Percentiles rank a stretch among this genome's conserved stretches.
Conservation (phyloP, 2,797 vertebrate species). For the Varecia variegata region DNA sequence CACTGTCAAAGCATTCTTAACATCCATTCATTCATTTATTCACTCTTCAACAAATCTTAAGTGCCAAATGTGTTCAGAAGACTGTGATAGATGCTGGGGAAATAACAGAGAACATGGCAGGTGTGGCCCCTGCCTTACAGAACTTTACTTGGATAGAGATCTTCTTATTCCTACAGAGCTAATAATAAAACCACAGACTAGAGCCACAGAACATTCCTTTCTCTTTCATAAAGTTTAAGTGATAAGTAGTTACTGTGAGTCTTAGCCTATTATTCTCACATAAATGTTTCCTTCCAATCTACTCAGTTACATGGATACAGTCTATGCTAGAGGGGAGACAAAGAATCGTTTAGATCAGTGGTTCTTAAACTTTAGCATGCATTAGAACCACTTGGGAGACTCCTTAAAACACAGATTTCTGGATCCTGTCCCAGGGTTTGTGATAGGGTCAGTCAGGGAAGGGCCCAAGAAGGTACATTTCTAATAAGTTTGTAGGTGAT, state of each 20-base stretch:
- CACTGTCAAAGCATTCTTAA: neutral
- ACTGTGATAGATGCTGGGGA: neutral
- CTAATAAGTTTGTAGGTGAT: neutral
- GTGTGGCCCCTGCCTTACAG: neutral
- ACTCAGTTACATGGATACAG: neutral
- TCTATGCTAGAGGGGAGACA: neutral
- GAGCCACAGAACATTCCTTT: neutral
- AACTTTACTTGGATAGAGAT: neutral
- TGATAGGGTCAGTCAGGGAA: neutral
- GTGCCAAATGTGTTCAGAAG: neutral
- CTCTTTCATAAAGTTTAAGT: neutral
- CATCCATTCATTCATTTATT: neutral
- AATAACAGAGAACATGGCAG: neutral
- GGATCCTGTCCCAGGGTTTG: neutral
- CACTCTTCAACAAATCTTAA: neutral
- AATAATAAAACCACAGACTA: neutral
- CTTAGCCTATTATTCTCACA: neutral
- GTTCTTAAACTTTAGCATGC: neutral
- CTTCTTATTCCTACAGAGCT: fast-evolving
- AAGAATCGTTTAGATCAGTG: neutral
- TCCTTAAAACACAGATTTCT: neutral
- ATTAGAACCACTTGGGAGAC: neutral
- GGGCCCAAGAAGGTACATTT: neutral
- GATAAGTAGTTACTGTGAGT: neutral
- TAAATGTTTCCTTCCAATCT: neutral